These are phyloP conservation scores for Corvus cornix DNA, from an alignment of 2,113 vertebrate species.

Conservation along the genomic window DNA sequence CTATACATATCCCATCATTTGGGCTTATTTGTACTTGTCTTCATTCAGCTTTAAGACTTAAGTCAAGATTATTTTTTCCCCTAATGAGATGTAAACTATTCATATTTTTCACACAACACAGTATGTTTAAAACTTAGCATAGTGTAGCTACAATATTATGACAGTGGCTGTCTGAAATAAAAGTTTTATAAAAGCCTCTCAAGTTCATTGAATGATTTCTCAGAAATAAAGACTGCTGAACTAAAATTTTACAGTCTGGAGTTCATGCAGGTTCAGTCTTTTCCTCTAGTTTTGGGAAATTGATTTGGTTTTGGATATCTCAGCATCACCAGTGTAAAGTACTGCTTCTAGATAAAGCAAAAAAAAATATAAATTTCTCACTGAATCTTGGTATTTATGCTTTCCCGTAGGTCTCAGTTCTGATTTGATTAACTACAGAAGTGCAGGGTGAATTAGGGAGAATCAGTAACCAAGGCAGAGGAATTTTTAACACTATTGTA, in stretches of 20 bases:
- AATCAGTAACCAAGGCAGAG: background rate
- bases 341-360: background rate
- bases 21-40: background rate
- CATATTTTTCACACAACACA: background rate
- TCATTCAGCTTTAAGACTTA: background rate
- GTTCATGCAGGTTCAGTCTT: background rate
- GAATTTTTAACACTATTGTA: background rate
- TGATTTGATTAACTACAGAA: background rate
- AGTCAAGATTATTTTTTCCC: background rate
- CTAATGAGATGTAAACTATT: slow-evolving; percentile 31
- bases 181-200: background rate
- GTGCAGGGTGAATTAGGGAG: background rate
- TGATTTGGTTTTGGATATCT: background rate
- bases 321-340: background rate
- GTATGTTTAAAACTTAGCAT: slow-evolving; percentile 18
- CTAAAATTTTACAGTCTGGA: background rate
- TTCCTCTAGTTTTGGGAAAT: background rate
- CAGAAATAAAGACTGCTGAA: background rate
- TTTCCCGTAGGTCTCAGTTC: background rate
- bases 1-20: background rate
- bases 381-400: background rate
- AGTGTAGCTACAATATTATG: slow-evolving; percentile 47
- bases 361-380: background rate
- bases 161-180: slow-evolving; percentile 37
- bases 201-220: background rate